These are phyloP conservation scores for Gavia stellata DNA, from an alignment of 2,113 vertebrate genomes.

Conservation along the genomic window DNA sequence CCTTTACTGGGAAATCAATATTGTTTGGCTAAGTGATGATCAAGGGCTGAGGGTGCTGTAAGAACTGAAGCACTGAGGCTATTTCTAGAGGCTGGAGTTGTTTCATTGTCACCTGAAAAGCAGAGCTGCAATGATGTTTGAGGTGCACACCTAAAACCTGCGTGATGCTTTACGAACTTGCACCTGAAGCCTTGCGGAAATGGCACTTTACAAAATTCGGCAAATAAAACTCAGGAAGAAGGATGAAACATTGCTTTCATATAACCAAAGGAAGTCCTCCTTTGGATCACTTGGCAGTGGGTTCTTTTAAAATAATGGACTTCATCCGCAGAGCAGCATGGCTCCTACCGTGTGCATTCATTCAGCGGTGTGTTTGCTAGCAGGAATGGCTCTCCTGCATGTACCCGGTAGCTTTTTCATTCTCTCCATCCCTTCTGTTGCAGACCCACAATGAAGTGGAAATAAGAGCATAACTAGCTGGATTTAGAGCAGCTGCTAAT, in stretches of 20 bases:
- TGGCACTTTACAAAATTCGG: neutral
- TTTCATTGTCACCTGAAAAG: neutral
- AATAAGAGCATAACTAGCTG: neutral
- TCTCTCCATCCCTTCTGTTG: neutral
- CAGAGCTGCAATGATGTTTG: neutral
- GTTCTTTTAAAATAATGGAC: constrained; percentile 27
- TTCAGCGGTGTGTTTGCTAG: neutral
- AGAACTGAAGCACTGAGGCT: neutral
- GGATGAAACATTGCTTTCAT: neutral
- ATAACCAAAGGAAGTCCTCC: neutral
- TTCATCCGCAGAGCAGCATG: constrained; percentile 1
- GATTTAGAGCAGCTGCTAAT: neutral
- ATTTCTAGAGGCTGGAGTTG: neutral
- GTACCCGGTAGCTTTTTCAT: neutral
- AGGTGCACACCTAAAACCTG: neutral
- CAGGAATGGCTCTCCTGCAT: neutral
- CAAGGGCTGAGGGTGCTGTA: neutral
- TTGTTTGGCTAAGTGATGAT: neutral
- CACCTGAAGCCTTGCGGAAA: neutral
- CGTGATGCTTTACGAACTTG: accelerated
- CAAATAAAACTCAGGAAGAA: neutral
- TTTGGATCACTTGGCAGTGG: neutral
- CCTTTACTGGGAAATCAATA: neutral
- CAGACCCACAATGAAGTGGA: neutral
- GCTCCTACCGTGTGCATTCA: neutral